Evolutionary conservation across 2,797 vertebrate genomes (phyloP), one percentile per base, ranked within the genome.

Genomic region (Microcaecilia unicolor): DNA sequence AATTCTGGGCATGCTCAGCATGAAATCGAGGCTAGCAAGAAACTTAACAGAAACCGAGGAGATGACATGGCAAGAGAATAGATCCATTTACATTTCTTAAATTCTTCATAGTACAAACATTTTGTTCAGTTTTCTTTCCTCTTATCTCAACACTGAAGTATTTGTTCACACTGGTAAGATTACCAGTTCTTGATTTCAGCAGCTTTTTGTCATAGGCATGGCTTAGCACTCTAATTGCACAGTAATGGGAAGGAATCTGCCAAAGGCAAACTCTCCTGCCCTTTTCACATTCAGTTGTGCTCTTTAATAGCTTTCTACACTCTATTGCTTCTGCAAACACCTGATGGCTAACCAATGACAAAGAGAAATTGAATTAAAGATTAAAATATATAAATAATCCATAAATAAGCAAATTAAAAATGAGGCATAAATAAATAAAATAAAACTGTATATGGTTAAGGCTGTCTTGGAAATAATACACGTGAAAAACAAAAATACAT

Each of bases 371-470:
- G 71, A 76, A 62, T 61, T 77, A 58, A 67, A 46, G 24, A 44
- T 44, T 41, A 53, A 60, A 69, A 67, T 42, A 61, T 65, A 48
- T 67, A 44, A 56, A 50, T 57, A 55, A 73, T 72, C 58, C 64
- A 59, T 78, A 66, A 61, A 10, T 79, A 61, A 77, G 80, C 34
- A 76, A 88, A 72, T 53, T 64, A 75, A 54, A 51, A 59, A 83
- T 90, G 90, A 94, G 92, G 91, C 95, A 97, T 94, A 90, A n/a
- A n/a, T 83, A 83, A 73, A 73, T 85, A 87, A 88, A 45, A 89
- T 61, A 60, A 89, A 82, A 89, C 56, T 72, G 76, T 74, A n/a
- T 82, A 84, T 79, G 78, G 87, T 93, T 97, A 98, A 97, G 95
- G 93, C 91, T 84, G 78, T 66, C 83, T 81, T 79, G 70, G 67